phyloP scores from a whole-genome alignment of 2,888 invertebrate species.

The Drosophila demipolita region DNA sequence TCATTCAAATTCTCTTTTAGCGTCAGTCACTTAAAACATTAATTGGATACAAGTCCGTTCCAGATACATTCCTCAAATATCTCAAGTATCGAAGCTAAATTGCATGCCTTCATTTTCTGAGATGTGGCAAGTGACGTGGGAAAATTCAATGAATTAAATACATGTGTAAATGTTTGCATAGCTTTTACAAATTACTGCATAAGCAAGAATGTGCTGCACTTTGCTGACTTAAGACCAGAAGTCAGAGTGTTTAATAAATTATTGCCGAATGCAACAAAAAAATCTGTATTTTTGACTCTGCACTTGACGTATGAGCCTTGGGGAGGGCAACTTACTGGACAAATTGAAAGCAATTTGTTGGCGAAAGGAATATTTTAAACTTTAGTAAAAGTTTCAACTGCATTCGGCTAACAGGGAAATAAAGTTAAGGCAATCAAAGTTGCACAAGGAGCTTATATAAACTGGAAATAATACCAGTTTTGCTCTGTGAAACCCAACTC shows the following conservation, averaged over 20 bases:
- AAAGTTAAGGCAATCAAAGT: conserved; percentile 15
- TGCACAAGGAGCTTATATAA: not conserved
- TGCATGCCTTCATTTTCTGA: conserved; percentile 20
- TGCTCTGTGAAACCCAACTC: not conserved
- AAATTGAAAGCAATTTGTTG: conserved; percentile 30
- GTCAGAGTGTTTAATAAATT: conserved; percentile 43
- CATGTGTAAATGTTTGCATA: not conserved
- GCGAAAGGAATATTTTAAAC: conserved; percentile 15
- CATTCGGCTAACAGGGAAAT: conserved; percentile 15
- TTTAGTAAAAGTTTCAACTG: conserved; percentile 25
- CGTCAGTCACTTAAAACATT: conserved; percentile 52
- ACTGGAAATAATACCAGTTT: not conserved
- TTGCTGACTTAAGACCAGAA: not conserved
- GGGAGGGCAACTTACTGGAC: conserved; percentile 9
- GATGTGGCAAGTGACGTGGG: conserved; percentile 9
- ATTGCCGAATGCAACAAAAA: conserved; percentile 21
- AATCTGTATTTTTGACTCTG: not conserved
- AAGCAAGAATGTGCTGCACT: not conserved
- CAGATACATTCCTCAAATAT: conserved; percentile 25
- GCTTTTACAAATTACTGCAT: not conserved
- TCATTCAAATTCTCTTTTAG: conserved; percentile 33
- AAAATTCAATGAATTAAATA: conserved; percentile 16
- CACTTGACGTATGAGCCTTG: conserved; percentile 41
- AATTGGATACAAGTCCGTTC: conserved; percentile 55
- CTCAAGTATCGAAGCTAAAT: conserved; percentile 29